Conservation (phyloP, 2,797 vertebrate species). For the Novumbra hubbsi region DNA sequence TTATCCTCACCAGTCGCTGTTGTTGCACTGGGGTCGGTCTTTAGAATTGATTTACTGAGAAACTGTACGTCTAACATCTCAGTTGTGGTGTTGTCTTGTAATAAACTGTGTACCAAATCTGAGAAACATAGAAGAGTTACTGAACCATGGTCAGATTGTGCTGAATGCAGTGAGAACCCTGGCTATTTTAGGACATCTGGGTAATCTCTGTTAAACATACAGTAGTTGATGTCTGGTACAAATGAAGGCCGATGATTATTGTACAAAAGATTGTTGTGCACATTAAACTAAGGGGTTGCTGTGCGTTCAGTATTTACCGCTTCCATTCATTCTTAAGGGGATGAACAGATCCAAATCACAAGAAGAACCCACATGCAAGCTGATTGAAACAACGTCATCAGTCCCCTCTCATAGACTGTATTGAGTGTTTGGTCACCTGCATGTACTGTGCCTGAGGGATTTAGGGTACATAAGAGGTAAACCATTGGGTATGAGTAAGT, state of each 20-base stretch:
- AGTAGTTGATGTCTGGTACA: constrained; percentile 15
- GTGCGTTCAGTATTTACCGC: neutral
- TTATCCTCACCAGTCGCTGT: neutral
- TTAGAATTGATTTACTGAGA: constrained; percentile 32
- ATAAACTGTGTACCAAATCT: constrained; percentile 4
- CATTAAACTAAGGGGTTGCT: constrained; percentile 30
- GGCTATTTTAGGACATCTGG: neutral
- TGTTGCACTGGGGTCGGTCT: neutral
- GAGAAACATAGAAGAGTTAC: neutral
- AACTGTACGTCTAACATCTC: constrained; percentile 22
- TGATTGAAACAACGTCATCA: neutral
- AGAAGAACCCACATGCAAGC: constrained; percentile 17
- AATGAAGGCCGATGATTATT: constrained; percentile 45
- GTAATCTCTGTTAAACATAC: neutral
- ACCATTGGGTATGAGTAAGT: too few relatives aligned
- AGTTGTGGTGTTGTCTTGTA: neutral
- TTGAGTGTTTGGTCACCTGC: neutral
- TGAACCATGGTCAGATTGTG: neutral
- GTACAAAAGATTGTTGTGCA: constrained; percentile 17
- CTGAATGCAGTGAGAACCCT: neutral
- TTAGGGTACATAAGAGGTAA: too few relatives aligned
- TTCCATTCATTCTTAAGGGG: constrained; percentile 45
- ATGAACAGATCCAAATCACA: constrained; percentile 22
- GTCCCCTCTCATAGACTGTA: constrained; percentile 12
- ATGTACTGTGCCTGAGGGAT: neutral